These are phyloP conservation scores for Corella eumyota DNA, from an alignment of 23 tunicate species.

Conservation along the genomic window DNA sequence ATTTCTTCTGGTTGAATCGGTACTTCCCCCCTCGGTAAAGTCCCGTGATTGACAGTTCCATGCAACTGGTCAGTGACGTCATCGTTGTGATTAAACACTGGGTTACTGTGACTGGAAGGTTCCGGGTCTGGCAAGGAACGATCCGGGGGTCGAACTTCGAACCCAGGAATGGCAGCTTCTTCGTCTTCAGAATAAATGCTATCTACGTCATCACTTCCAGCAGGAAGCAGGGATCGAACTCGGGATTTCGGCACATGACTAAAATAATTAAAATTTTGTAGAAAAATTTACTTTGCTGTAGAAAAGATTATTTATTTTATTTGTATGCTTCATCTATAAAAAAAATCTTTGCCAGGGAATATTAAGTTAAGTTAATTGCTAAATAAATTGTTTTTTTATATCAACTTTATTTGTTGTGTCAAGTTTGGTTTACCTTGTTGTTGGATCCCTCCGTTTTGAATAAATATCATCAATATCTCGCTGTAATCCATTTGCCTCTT, in stretches of 20 bases:
- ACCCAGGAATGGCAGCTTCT: conserved; percentile 7
- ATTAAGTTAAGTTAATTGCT: not conserved
- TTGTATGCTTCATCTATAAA: too few relatives aligned
- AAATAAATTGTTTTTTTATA: not conserved
- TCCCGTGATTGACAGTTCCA: conserved; percentile 2
- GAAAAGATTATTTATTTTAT: too few relatives aligned
- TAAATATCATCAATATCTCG: conserved; percentile 60
- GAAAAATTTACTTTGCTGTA: too few relatives aligned
- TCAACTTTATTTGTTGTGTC: too few relatives aligned
- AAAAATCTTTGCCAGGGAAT: not conserved
- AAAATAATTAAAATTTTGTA: too few relatives aligned
- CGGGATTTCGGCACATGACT: too few relatives aligned
- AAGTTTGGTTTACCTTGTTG: too few relatives aligned
- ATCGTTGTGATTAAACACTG: too few relatives aligned
- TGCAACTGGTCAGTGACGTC: conserved; percentile 5
- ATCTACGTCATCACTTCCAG: conserved; percentile 42
- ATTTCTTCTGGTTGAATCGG: not conserved
- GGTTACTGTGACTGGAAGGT: not conserved
- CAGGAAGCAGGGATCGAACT: conserved; percentile 48
- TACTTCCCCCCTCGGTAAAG: not conserved
- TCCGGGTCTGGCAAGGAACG: conserved; percentile 4
- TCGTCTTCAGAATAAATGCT: conserved; percentile 55
- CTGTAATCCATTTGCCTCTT: conserved; percentile 15
- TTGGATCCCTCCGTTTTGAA: conserved; percentile 21
- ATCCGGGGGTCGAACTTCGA: conserved; percentile 35